Evolutionary conservation across 2,888 invertebrate genomes (phyloP).

Genomic region (Aleiodes leptofemur): DNA sequence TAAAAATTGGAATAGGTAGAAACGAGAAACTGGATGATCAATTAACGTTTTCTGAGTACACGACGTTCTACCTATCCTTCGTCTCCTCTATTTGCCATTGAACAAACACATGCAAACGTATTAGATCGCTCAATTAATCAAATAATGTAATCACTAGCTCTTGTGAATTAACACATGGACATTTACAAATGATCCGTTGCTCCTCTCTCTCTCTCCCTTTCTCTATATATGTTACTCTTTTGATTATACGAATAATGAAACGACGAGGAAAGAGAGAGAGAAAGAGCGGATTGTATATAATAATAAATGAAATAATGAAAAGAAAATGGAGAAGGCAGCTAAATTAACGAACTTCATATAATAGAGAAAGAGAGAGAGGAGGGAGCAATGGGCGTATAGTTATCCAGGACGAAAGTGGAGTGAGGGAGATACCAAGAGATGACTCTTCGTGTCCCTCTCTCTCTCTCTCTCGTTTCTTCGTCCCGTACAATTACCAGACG

Average conservation of each 20-base stretch:
- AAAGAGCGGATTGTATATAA: constrained; percentile 7
- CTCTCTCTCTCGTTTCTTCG: constrained; percentile 42
- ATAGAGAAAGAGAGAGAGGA: background rate
- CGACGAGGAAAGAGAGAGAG: background rate
- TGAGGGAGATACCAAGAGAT: constrained; percentile 31
- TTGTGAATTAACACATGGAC: constrained; percentile 48
- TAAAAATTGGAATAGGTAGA: background rate
- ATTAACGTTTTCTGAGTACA: constrained; percentile 9
- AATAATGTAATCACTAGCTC: constrained; percentile 51
- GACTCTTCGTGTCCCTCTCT: constrained; percentile 38
- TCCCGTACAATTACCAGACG: constrained; percentile 60
- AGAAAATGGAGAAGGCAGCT: constrained; percentile 37
- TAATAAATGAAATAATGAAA: constrained; percentile 25
- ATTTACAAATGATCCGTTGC: constrained; percentile 38
- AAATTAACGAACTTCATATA: constrained; percentile 41
- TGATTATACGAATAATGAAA: constrained; percentile 19
- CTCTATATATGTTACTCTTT: constrained; percentile 15
- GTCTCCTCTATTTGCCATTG: no score
- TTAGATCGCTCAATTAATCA: constrained; percentile 48
- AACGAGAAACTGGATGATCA: background rate
- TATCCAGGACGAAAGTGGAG: constrained; percentile 35
- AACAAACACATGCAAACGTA: background rate
- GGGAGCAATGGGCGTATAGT: constrained; percentile 16
- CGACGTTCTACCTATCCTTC: no score
- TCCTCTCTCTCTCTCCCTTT: no score